Evolutionary conservation across 2,888 invertebrate genomes (phyloP).

Genomic region (Drosophila diplacantha): DNA sequence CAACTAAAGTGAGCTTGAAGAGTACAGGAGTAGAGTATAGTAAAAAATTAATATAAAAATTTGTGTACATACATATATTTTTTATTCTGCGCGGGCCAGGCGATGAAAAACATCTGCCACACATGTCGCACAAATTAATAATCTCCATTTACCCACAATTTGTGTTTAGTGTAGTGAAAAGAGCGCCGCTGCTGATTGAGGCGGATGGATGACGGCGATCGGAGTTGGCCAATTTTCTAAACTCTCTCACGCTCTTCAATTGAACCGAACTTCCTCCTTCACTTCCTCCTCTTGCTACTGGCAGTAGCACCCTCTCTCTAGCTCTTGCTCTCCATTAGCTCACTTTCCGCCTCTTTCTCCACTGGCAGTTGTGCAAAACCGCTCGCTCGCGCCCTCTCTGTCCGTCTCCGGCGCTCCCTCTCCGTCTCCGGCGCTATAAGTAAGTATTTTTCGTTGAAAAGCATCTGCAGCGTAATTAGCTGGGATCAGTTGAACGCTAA

Average conservation of each 20-base stretch:
- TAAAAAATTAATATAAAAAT: not conserved
- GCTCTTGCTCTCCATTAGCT: not conserved
- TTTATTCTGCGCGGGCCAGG: not conserved
- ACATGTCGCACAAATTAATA: not conserved
- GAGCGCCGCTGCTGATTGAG: constrained; percentile 35
- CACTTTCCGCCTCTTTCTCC: constrained; percentile 22
- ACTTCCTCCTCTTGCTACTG: constrained; percentile 34
- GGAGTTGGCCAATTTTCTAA: constrained; percentile 52
- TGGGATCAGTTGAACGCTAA: constrained; percentile 57
- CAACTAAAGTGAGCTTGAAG: not conserved
- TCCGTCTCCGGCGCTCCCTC: constrained; percentile 3
- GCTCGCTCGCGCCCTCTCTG: constrained; percentile 13
- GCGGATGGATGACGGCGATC: constrained; percentile 44
- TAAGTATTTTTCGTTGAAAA: constrained; percentile 60
- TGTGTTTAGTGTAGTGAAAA: not conserved
- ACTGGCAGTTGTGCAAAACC: constrained; percentile 63
- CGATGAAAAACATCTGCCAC: not conserved
- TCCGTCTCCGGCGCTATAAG: constrained; percentile 11
- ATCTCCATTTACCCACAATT: not conserved
- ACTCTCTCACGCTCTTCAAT: constrained; percentile 67
- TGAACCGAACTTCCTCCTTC: constrained; percentile 55
- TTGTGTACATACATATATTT: not conserved
- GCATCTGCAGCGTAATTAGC: constrained; percentile 57
- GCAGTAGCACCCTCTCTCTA: constrained; percentile 26
- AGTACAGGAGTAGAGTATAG: not conserved